A percentile compares a stretch with the other conserved stretches of the same genome.
These are phyloP conservation scores for Hippopotamus amphibius DNA, from an alignment of 2,113 vertebrate species.

Conservation along the genomic window DNA sequence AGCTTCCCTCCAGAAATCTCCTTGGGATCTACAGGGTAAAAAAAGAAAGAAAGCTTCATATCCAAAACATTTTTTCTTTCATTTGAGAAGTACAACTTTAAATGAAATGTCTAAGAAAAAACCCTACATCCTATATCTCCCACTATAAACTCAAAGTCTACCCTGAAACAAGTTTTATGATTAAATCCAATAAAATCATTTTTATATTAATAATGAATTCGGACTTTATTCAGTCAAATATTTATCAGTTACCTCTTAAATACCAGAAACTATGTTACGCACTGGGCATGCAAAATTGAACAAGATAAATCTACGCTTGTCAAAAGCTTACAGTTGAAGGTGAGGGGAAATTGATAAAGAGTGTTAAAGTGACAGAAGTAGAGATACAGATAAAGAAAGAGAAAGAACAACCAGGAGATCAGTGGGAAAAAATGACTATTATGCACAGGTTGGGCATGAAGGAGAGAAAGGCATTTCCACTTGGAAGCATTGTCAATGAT, in stretches of 20 bases:
- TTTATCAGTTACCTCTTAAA: background rate
- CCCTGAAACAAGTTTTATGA: background rate
- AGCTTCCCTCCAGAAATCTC: background rate
- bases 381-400: fast-evolving
- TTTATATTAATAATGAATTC: background rate
- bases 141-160: background rate
- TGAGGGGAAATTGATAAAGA: background rate
- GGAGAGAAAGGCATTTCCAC: background rate
- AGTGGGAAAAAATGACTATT: background rate
- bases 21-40: background rate
- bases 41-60: background rate
- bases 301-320: background rate
- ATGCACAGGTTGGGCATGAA: background rate
- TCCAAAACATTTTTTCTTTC: background rate
- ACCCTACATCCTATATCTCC: background rate
- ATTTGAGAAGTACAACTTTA: background rate
- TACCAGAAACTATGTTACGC: background rate
- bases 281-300: background rate
- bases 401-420: background rate
- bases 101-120: background rate
- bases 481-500: background rate
- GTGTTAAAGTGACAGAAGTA: background rate
- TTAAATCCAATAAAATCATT: background rate
- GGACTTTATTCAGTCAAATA: background rate
- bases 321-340: background rate